These are phyloP conservation scores for Dicycla oo DNA, from an alignment of 2,888 invertebrate genomes.

Conservation along the genomic window DNA sequence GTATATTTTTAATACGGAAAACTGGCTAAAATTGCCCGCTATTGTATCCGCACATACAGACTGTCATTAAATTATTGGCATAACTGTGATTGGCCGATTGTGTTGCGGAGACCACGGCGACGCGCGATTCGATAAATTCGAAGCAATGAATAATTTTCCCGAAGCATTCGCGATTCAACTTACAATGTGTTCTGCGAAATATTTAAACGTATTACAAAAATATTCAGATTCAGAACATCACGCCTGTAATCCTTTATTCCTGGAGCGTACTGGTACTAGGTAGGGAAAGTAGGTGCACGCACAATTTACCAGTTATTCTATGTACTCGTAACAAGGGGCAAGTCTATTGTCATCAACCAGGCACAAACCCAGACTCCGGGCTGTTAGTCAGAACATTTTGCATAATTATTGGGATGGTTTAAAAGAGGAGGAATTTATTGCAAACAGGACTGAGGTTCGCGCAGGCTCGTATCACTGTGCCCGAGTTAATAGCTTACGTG, in stretches of 20 bases:
- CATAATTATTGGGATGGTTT: slow-evolving; percentile 57
- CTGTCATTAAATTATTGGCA: slow-evolving; percentile 31
- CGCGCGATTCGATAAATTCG: slow-evolving; percentile 10
- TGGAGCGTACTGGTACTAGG: no score
- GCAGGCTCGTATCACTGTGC: slow-evolving; percentile 43
- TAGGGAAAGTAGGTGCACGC: not conserved
- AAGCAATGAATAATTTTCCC: slow-evolving; percentile 21
- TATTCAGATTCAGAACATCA: not conserved
- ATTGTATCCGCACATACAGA: not conserved
- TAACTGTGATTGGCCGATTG: slow-evolving; percentile 35
- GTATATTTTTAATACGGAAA: not conserved
- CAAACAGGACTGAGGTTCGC: slow-evolving; percentile 26
- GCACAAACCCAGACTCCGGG: not conserved
- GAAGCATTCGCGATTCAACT: slow-evolving; percentile 9
- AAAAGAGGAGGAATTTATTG: slow-evolving; percentile 48
- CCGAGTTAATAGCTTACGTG: slow-evolving; percentile 75
- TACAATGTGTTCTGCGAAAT: not conserved
- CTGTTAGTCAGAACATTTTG: slow-evolving; percentile 21
- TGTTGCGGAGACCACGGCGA: slow-evolving; percentile 1
- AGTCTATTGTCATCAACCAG: not conserved
- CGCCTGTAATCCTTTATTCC: not conserved
- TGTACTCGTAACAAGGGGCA: not conserved
- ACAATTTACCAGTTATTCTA: not conserved
- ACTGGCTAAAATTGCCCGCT: not conserved
- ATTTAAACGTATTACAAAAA: not conserved